These are phyloP conservation scores for Seira musarum DNA, from an alignment of 2,888 invertebrate species.

Conservation along the genomic window DNA sequence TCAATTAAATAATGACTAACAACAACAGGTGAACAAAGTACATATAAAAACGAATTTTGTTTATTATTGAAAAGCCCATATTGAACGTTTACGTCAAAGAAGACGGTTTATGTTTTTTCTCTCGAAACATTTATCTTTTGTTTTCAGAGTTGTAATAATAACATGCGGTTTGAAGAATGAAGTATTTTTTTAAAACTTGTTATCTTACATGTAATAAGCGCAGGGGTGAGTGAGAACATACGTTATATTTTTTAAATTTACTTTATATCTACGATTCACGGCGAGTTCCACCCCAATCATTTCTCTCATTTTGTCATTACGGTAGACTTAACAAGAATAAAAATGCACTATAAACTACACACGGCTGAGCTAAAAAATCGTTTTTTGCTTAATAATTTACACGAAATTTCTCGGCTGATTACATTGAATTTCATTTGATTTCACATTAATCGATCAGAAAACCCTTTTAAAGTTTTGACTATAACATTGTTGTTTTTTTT, in stretches of 20 bases:
- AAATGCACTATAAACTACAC: slow-evolving; percentile 41
- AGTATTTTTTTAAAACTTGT: slow-evolving; percentile 28
- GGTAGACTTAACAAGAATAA: slow-evolving; percentile 25
- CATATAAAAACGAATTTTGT: slow-evolving; percentile 54
- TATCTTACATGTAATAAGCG: slow-evolving; percentile 47
- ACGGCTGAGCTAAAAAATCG: slow-evolving; percentile 43
- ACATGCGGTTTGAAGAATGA: slow-evolving; percentile 45
- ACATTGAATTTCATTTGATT: slow-evolving; percentile 54
- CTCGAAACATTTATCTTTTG: not conserved
- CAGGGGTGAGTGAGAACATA: slow-evolving; percentile 38
- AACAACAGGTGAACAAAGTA: slow-evolving; percentile 63
- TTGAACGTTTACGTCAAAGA: slow-evolving; percentile 48
- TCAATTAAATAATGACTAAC: slow-evolving; percentile 63
- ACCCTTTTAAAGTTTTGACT: slow-evolving; percentile 15
- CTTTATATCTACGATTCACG: not conserved
- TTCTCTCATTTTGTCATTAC: slow-evolving; percentile 14
- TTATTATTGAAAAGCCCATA: slow-evolving; percentile 52
- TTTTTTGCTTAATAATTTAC: slow-evolving; percentile 53
- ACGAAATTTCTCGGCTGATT: slow-evolving; percentile 52
- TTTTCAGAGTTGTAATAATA: slow-evolving; percentile 19
- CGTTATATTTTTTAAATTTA: no score
- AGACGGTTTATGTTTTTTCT: slow-evolving; percentile 32
- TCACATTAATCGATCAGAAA: slow-evolving; percentile 40
- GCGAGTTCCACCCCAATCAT: not conserved
- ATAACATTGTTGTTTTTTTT: slow-evolving; percentile 6